phyloP scores from a whole-genome alignment of 2,113 vertebrate genomes.

The Ictalurus punctatus region DNA sequence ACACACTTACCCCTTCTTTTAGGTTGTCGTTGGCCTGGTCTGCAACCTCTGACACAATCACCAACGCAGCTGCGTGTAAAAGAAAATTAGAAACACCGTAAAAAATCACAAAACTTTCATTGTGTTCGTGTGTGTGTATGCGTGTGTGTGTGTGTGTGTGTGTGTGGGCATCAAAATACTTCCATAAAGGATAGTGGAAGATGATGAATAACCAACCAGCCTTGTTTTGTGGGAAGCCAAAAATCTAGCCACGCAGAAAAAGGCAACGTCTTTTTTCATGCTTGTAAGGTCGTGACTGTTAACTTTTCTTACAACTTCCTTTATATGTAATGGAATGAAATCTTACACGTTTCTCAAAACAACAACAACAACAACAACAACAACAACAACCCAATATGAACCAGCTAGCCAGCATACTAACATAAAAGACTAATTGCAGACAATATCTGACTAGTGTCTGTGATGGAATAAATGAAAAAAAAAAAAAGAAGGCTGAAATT shows the following conservation, averaged over 20 bases:
- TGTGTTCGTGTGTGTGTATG: not conserved
- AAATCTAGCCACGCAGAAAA: not conserved
- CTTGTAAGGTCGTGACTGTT: not conserved
- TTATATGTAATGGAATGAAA: not conserved
- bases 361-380: not conserved
- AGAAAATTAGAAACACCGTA: not conserved
- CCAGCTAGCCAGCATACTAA: not conserved
- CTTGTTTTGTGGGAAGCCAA: not conserved
- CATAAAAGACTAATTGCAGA: not conserved
- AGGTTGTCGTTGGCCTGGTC: constrained; percentile 90
- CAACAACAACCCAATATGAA: not conserved
- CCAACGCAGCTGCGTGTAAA: constrained; percentile 80
- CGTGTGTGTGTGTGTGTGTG: not conserved
- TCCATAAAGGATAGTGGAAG: not conserved
- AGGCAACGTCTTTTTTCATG: not conserved
- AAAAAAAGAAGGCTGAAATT: not conserved
- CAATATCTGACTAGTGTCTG: not conserved
- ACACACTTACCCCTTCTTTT: constrained; percentile 89
- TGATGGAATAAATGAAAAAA: not conserved
- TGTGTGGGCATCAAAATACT: not conserved
- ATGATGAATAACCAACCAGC: not conserved
- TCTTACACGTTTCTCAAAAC: not conserved
- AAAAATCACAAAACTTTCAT: not conserved
- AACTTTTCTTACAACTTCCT: not conserved
- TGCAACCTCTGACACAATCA: constrained; percentile 85